Evolutionary conservation across 2,113 vertebrate species (phyloP).

Genomic region (Microcebus tavaratra): DNA sequence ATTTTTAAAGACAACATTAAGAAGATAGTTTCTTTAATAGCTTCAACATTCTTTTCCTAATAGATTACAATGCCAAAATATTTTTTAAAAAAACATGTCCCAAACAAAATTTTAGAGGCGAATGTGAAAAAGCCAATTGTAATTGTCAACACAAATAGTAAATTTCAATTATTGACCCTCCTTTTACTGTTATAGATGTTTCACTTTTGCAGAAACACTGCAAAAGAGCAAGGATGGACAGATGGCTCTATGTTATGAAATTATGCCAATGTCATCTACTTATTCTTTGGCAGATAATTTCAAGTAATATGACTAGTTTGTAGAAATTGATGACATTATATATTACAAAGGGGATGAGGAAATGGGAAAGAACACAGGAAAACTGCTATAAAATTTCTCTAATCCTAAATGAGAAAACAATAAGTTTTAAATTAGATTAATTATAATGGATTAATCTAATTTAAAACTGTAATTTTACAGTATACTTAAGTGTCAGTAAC

Average conservation of each 20-base stretch:
- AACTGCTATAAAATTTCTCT: background rate
- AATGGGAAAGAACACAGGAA: background rate
- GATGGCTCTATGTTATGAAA: background rate
- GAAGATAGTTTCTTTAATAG: background rate
- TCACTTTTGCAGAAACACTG: background rate
- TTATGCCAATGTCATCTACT: background rate
- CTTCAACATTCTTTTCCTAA: slow-evolving; percentile 9
- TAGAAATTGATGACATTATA: background rate
- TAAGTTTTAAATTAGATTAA: background rate
- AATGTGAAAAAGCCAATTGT: background rate
- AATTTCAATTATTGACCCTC: background rate
- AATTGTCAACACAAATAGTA: background rate
- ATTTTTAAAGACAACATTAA: slow-evolving; percentile 31
- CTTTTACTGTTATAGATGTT: background rate
- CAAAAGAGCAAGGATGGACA: background rate
- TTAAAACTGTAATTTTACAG: background rate
- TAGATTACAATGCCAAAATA: background rate
- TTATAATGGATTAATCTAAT: background rate
- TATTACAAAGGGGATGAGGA: slow-evolving; percentile 1
- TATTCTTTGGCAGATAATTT: background rate
- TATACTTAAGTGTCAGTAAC: slow-evolving; percentile 14
- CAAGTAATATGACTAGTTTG: background rate
- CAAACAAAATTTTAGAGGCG: background rate
- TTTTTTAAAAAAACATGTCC: background rate
- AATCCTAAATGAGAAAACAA: background rate